Conservation (phyloP, 2,113 vertebrate genomes). For the Ictalurus furcatus region DNA sequence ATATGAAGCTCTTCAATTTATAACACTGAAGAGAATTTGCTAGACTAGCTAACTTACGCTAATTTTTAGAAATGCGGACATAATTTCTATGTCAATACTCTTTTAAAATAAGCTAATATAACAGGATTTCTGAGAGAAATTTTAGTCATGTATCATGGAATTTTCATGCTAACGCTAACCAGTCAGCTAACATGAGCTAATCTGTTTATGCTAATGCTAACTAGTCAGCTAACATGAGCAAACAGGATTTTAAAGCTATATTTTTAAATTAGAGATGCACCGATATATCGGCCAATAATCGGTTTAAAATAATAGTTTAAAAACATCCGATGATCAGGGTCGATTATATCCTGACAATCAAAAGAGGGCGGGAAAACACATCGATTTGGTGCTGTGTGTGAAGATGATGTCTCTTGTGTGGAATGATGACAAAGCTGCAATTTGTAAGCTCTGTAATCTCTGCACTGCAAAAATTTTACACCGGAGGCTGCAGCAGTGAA, state of each 20-base stretch:
- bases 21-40: background rate
- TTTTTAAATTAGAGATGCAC: background rate
- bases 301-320: too few species aligned
- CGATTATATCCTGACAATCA: too few species aligned
- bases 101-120: background rate
- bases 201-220: background rate
- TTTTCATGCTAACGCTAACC: background rate
- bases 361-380: too few species aligned
- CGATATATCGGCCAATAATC: too few species aligned
- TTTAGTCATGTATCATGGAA: background rate
- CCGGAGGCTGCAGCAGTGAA: too few species aligned
- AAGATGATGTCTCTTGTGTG: too few species aligned
- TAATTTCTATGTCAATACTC: background rate
- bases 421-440: too few species aligned
- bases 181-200: background rate
- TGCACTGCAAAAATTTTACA: too few species aligned
- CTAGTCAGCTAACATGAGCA: background rate
- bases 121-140: background rate
- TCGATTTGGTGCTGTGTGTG: too few species aligned
- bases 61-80: background rate
- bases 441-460: too few species aligned
- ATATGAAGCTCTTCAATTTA: background rate
- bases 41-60: background rate
- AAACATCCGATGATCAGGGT: too few species aligned
- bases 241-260: background rate